Base-by-base conservation (phyloP, 2,113 vertebrate genomes). In the Arothron firmamentum region DNA sequence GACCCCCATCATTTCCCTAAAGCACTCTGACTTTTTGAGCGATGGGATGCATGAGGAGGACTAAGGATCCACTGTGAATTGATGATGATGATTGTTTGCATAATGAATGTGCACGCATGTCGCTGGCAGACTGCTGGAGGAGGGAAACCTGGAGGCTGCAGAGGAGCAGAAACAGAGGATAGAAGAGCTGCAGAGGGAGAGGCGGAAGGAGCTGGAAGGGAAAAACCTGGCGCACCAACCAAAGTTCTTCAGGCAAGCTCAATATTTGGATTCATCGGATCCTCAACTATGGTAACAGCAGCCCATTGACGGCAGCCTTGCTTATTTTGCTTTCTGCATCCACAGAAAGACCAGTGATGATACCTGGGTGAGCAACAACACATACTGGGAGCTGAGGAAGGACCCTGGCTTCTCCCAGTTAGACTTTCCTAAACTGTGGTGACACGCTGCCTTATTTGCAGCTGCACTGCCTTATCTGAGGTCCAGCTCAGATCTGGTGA, bases 131-230 rank as follows among this genome's bases (percentile, higher is more conserved):
- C 89, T 94, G 81, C 90, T 99, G 49, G 97, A 99, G 81, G 96
- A 97, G 82, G 97, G 97, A 18, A 92, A 94, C 63, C 23, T 93
- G 61, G 94, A 95, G 78, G 92, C 85, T 56, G 97, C 97, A 59
- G 95, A 97, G 82, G 75, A 87, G 49, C 92, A 98, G 61, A 99
- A 99, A 76, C 94, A 97, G 83, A 92, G 93, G 81, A 94, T 98
- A 0, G 96, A 99, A 74, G 92, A 96, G 82, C 91, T 96, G 9
- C 97, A 99, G 89, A 91, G 97, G 79, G 94, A 98, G 23, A 83
- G 94, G 67, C 87, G 94, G 52, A 90, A 90, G 71, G 84, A 93
- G 83, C 84, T 95, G 38, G 95, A 98, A 70, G 95, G 96, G 72
- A 95, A 89, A 70, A 88, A 86, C 8, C 28, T 88, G 69, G 88